Base-by-base conservation (phyloP, 2,888 invertebrate species). In the Sarcophaga carnaria region DNA sequence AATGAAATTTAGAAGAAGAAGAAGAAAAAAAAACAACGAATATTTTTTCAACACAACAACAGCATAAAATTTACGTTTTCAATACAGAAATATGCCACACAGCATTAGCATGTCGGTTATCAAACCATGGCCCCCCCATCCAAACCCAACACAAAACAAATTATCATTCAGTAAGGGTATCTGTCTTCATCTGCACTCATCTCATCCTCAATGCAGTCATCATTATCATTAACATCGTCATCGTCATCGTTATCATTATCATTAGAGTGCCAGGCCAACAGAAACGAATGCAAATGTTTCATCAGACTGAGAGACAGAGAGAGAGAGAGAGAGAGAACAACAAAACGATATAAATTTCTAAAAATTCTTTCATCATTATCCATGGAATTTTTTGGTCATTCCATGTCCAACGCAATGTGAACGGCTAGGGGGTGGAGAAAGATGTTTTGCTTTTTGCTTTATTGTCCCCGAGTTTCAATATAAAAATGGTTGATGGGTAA, bases 191-290 rank as follows among this genome's bases (percentile, higher is more conserved):
- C 37, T 37, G 1, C 8, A 0, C 37, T 27, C 27, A 27, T 27
- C 27, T 27, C 49, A 8, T 49, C 0, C 0, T 17, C 20, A 17
- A 74, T 3, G 8, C 4, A 27, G 47, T 81, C 64, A 84, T 84
- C 70, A 84, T 84, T 25, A 64, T 75, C 67, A 70, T 76, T 60
- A 64, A 82, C 60, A 69, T 69, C 60, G 37, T 72, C 78, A 83
- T 66, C 80, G 72, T 85, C 69, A 81, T 81, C 87, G 80, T 87
- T 80, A 80, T 75, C 71, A 77, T 87, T 80, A 80, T 80, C 85
- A 76, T 84, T 80, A 85, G 70, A 85, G 79, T 85, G 74, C 71
- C 82, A 80, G 81, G 81, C 78, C 77, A 77, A 82, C 77, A 81
- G 81, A 66, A 83, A 83, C 37, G 66, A 77, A 49, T 49, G 49